A percentile compares a stretch with the other conserved stretches of the same genome.
Evolutionary conservation across 2,888 invertebrate genomes (phyloP).

Genomic region (Stenurella melanura): DNA sequence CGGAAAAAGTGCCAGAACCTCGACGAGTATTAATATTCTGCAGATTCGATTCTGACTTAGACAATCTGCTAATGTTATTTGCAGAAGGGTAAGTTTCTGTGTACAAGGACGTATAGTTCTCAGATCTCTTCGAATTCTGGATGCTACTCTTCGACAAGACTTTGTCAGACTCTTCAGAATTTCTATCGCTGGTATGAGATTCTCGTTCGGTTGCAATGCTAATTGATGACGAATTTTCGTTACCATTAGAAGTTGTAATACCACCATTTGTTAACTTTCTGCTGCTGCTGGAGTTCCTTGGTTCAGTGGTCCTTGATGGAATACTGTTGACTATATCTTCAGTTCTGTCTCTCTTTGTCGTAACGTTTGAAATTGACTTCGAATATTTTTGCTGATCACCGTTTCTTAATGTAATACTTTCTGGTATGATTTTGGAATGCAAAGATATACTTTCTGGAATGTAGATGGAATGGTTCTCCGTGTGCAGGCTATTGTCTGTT

Average conservation of each 20-base stretch:
- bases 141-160: background rate
- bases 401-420: constrained; percentile 8
- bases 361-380: background rate
- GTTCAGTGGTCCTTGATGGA: background rate
- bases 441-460: constrained; percentile 7
- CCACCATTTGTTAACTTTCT: background rate
- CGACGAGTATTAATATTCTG: constrained; percentile 32
- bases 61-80: background rate
- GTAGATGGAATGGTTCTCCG: constrained; percentile 28
- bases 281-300: background rate
- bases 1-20: constrained; percentile 10
- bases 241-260: background rate
- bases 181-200: background rate
- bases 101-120: constrained; percentile 19
- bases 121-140: constrained; percentile 2
- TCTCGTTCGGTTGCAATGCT: background rate
- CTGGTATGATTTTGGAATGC: constrained; percentile 43
- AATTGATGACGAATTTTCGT: background rate
- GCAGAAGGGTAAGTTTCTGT: constrained; percentile 10
- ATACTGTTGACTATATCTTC: background rate
- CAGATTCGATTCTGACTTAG: constrained; percentile 26
- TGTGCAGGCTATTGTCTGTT: background rate
- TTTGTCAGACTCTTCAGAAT: background rate
- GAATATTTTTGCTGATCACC: background rate
- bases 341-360: background rate